These are phyloP conservation scores for Callionymus lyra DNA, from an alignment of 2,113 vertebrate species.

Conservation along the genomic window DNA sequence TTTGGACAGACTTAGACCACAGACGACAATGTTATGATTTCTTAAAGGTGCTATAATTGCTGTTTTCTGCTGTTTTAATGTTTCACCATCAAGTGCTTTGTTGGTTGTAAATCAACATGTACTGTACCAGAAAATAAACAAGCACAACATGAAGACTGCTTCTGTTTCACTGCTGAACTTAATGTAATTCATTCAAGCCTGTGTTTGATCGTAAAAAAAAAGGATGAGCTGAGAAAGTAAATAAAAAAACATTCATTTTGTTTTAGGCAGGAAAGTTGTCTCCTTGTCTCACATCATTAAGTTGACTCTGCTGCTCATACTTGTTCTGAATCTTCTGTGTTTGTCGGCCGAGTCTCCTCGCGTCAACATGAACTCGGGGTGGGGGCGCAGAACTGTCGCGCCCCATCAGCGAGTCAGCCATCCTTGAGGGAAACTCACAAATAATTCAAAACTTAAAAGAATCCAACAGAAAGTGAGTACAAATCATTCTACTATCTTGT, in stretches of 20 bases:
- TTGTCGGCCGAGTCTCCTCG: constrained; percentile 4
- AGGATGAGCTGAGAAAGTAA: background rate
- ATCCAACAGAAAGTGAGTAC: background rate
- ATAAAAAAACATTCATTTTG: constrained; percentile 7
- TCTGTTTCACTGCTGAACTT: too few species aligned
- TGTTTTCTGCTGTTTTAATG: constrained; percentile 33
- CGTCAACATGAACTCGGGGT: background rate
- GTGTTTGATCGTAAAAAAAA: too few species aligned
- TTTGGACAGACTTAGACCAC: constrained; percentile 21
- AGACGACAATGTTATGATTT: constrained; percentile 35
- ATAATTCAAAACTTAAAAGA: constrained; percentile 18
- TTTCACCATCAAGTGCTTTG: constrained; percentile 60
- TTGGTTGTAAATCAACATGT: constrained; percentile 24
- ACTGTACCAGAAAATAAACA: constrained; percentile 65
- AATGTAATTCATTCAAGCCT: too few species aligned
- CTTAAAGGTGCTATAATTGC: constrained; percentile 63
- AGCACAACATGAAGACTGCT: constrained; percentile 28
- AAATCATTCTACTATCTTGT: too few species aligned
- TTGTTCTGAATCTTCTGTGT: constrained; percentile 7
- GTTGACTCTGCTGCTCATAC: constrained; percentile 7
- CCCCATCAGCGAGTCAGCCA: constrained; percentile 16
- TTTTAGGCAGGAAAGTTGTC: constrained; percentile 2
- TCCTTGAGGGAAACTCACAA: constrained; percentile 8
- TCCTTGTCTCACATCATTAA: constrained; percentile 8
- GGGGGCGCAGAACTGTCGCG: constrained; percentile 12